phyloP scores from a whole-genome alignment of 2,113 vertebrate genomes.

The Tursiops truncatus region DNA sequence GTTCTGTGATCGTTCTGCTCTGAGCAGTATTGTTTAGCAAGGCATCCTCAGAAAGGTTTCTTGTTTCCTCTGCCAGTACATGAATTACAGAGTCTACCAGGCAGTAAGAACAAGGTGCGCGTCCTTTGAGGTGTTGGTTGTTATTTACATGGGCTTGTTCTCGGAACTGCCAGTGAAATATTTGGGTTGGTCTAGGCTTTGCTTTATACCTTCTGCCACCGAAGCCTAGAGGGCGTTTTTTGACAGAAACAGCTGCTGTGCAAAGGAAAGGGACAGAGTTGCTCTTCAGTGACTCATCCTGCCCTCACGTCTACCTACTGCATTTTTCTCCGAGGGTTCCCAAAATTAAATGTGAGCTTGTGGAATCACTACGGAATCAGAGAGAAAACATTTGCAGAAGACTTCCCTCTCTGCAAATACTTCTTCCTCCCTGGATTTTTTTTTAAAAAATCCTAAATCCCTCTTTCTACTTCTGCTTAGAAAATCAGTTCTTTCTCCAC shows the following conservation, averaged over 20 bases:
- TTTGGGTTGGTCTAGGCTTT: neutral
- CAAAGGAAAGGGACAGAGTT: neutral
- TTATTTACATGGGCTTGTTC: neutral
- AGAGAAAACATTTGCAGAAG: neutral
- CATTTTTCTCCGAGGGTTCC: neutral
- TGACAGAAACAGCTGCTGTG: neutral
- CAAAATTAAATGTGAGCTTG: neutral
- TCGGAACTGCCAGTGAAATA: neutral
- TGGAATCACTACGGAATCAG: neutral
- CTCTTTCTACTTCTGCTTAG: neutral
- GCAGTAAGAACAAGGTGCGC: rapidly evolving
- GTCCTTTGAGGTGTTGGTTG: too few relatives aligned
- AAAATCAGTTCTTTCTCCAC: neutral
- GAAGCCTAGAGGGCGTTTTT: neutral
- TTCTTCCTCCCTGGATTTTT: neutral
- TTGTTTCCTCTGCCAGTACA: neutral
- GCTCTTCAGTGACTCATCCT: too few relatives aligned
- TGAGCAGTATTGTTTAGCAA: neutral
- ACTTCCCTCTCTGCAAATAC: neutral
- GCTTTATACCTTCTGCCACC: neutral
- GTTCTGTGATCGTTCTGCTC: neutral
- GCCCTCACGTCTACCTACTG: neutral
- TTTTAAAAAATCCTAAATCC: neutral
- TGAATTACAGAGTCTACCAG: too few relatives aligned
- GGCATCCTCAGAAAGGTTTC: neutral